Conservation (phyloP, 2,113 vertebrate genomes). For the Rallus limicola region DNA sequence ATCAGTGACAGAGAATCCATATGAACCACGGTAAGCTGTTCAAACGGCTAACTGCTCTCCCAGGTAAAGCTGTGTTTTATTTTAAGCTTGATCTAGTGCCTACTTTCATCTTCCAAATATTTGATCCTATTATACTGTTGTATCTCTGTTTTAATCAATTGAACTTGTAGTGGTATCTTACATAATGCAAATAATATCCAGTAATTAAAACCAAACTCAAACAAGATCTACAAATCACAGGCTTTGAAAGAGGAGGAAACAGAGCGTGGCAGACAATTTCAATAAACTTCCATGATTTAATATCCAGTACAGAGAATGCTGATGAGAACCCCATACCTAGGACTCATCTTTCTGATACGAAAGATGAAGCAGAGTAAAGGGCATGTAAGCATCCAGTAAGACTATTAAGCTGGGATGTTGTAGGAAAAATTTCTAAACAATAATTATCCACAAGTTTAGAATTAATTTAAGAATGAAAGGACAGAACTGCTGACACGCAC, state of each 20-base stretch:
- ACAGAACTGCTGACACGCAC: neutral
- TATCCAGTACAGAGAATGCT: neutral
- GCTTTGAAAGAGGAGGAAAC: neutral
- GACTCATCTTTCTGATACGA: neutral
- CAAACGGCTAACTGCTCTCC: neutral
- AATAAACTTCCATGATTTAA: neutral
- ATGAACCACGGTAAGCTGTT: neutral
- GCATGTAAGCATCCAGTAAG: neutral
- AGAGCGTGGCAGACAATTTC: neutral
- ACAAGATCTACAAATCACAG: neutral
- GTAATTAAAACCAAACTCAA: slow-evolving; percentile 11
- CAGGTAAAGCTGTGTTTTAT: neutral
- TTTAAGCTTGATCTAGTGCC: neutral
- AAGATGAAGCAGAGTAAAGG: neutral
- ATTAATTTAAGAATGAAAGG: neutral
- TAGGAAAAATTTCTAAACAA: neutral
- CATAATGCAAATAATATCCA: neutral
- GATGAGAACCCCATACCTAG: neutral
- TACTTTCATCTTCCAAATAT: slow-evolving; percentile 7
- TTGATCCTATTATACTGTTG: slow-evolving; percentile 22
- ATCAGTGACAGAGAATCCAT: neutral
- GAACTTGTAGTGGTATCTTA: neutral
- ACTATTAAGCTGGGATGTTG: neutral
- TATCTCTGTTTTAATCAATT: slow-evolving; percentile 8
- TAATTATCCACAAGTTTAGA: neutral